Evolutionary conservation across 2,888 invertebrate species (phyloP).

Genomic region (Lampropteryx suffumata): DNA sequence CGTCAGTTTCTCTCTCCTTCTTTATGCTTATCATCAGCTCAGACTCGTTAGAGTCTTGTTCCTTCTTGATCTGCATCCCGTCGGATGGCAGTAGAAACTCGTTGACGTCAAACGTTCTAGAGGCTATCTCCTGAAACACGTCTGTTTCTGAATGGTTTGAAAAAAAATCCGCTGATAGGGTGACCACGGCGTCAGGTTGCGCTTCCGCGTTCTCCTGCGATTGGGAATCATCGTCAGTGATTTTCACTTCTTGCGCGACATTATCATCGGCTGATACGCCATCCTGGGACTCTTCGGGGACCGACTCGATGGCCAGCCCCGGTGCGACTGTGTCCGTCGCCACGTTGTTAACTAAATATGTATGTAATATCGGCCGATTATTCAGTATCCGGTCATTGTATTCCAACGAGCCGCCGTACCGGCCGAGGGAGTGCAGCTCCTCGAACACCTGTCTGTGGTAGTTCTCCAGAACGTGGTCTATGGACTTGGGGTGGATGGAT

Average conservation of each 20-base stretch:
- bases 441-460: constrained; percentile 89
- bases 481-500: constrained; percentile 87
- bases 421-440: constrained; percentile 87
- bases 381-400: constrained; percentile 75
- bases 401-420: constrained; percentile 58
- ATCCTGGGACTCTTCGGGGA: constrained; percentile 49
- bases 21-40: constrained; percentile 51
- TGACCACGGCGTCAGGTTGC: constrained; percentile 65
- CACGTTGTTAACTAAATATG: constrained; percentile 77
- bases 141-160: constrained; percentile 64
- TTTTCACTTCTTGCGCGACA: constrained; percentile 73
- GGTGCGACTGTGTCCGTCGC: constrained; percentile 73
- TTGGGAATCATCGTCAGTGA: constrained; percentile 60
- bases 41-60: constrained; percentile 42
- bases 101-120: constrained; percentile 73
- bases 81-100: constrained; percentile 64
- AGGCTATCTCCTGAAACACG: constrained; percentile 68
- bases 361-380: constrained; percentile 65
- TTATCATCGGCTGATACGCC: constrained; percentile 74
- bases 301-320: constrained; percentile 57
- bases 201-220: constrained; percentile 26
- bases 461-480: constrained; percentile 87
- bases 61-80: constrained; percentile 72
- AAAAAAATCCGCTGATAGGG: constrained; percentile 66
- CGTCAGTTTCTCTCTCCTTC: constrained; percentile 60